phyloP scores from a whole-genome alignment of 2,888 invertebrate genomes.

The Xylocampa areola region DNA sequence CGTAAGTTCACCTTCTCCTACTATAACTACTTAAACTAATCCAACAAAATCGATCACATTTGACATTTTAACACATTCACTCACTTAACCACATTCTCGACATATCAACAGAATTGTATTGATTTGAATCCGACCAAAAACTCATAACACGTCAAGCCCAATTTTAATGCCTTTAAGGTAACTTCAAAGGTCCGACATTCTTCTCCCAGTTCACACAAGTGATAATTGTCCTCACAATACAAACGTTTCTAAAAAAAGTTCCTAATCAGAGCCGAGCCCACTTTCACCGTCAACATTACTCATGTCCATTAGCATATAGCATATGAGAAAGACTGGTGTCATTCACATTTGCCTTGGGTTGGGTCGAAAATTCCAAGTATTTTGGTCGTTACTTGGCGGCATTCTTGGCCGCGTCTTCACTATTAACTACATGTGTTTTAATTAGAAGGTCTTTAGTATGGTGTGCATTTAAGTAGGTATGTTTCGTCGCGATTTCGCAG shows the following conservation, averaged over 20 bases:
- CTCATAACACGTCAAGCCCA: slow-evolving; percentile 5
- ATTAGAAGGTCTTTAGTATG: slow-evolving; percentile 6
- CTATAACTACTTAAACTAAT: not conserved
- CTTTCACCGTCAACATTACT: slow-evolving; percentile 78
- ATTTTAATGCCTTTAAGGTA: slow-evolving; percentile 1
- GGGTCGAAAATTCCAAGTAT: slow-evolving; percentile 46
- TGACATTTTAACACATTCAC: not conserved
- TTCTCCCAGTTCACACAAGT: slow-evolving; percentile 35
- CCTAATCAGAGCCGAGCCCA: slow-evolving; percentile 67
- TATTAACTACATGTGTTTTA: slow-evolving; percentile 2
- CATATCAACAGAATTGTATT: not conserved
- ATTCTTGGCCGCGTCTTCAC: slow-evolving; percentile 37
- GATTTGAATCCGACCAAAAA: not conserved
- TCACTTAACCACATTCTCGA: not conserved
- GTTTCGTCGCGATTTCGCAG: not conserved
- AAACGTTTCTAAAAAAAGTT: slow-evolving; percentile 63
- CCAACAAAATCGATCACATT: not conserved
- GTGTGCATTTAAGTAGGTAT: not conserved
- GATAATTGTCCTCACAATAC: slow-evolving; percentile 55
- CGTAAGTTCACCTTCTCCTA: not conserved
- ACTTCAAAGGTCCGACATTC: slow-evolving; percentile 26
- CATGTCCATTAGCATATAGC: slow-evolving; percentile 63
- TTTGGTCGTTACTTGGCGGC: slow-evolving; percentile 20
- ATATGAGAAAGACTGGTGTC: slow-evolving; percentile 53
- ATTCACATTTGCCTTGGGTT: slow-evolving; percentile 58